Evolutionary conservation across 2,113 vertebrate species (phyloP).

Genomic region (Cyprinodon tularosa): DNA sequence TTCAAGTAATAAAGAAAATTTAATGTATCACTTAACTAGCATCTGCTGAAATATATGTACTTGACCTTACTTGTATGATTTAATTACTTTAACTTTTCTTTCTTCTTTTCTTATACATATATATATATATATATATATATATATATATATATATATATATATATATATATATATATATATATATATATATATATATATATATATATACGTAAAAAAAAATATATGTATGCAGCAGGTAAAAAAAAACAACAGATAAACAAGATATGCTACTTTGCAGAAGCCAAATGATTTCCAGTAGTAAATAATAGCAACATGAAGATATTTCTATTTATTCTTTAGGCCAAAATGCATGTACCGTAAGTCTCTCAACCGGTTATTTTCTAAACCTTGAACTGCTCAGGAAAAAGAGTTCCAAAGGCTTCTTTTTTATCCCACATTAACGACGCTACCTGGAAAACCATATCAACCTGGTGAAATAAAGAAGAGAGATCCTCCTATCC

Average conservation of each 20-base stretch:
- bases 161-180: no score
- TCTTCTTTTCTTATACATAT: no score
- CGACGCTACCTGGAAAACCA: conserved; percentile 61
- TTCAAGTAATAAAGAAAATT: no score
- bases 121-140: no score
- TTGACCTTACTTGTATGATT: no score
- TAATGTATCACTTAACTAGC: no score
- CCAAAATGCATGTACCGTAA: conserved; percentile 24
- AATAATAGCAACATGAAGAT: conserved; percentile 18
- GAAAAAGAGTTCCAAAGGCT: conserved; percentile 25
- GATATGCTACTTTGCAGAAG: conserved; percentile 20
- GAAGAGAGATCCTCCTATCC: conserved; percentile 26
- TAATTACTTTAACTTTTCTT: no score
- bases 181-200: no score
- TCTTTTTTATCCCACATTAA: conserved; percentile 4
- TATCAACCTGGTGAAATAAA: conserved; percentile 49
- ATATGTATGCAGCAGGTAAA: no score
- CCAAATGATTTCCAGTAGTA: conserved; percentile 14
- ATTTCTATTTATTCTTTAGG: conserved; percentile 24
- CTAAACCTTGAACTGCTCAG: conserved; percentile 14
- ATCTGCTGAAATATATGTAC: no score
- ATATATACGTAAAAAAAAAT: no score
- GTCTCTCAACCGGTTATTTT: conserved; percentile 10
- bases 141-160: no score
- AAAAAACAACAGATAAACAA: neutral